Base-by-base conservation (phyloP, 2,888 invertebrate genomes). In the Apamea monoglypha region DNA sequence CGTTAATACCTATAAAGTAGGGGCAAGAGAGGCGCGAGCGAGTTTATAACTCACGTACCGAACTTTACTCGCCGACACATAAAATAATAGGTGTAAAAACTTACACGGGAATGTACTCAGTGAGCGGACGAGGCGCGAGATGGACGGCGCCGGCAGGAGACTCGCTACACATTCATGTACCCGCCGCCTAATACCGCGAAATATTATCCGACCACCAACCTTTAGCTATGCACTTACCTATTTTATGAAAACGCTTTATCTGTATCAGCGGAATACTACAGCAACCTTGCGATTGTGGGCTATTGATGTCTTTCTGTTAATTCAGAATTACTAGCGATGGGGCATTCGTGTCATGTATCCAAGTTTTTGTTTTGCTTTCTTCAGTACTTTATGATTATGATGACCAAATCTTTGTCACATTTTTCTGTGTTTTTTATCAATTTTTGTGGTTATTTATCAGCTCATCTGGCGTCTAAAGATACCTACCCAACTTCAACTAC, bases 1-100 rank as follows among this genome's bases (percentile, higher is more conserved):
- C 97, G 97, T 97, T 97, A 97, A 97, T 97, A 97, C 97, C 96
- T 97, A 97, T 97, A 97, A 97, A 97, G 97, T 96, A 97, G 96
- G 96, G 96, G 96, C 96, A 96, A 96, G 96, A 96, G 96, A 96
- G 96, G 96, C 96, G 96, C 96, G 96, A 95, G 96, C 95, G 96
- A 96, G 96, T 97, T 97, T 97, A 97, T 97, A 97, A 96, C 97
- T 97, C 97, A 97, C 97, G 97, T 97, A 96, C 96, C 96, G 96
- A 97, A 97, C 97, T 97, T 97, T 96, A 97, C 97, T 96, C 94
- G 96, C 96, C 96, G 96, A 97, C 96, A 97, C 96, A 97, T 97
- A 96, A 97, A 96, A 97, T 97, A 97, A 97, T 97, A 97, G 97
- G 97, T 96, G 97, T 96, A 97, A 97, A 97, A 96, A 97, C 96